Evolutionary conservation across 2,113 vertebrate genomes (phyloP).

Genomic region (Zosterops borbonicus): DNA sequence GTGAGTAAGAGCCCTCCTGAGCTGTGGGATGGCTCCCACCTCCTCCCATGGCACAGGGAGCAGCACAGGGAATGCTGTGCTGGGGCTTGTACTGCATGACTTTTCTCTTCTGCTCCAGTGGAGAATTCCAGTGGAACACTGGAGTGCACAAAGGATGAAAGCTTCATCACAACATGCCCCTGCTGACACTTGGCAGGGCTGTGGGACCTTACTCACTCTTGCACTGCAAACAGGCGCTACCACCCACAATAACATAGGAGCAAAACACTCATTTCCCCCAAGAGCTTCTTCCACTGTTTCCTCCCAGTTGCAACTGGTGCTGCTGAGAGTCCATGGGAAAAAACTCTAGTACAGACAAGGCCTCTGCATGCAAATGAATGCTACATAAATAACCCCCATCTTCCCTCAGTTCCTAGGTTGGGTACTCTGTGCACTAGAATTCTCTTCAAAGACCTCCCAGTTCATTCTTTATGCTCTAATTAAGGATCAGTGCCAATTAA

Average conservation of each 20-base stretch:
- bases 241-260: background rate
- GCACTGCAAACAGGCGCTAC: background rate
- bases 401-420: slow-evolving; percentile 48
- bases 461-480: slow-evolving; percentile 65
- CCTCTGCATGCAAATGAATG: slow-evolving; percentile 44
- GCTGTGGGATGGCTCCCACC: background rate
- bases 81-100: background rate
- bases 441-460: slow-evolving; percentile 65
- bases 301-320: slow-evolving; percentile 38
- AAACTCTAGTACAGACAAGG: background rate
- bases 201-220: background rate
- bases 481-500: slow-evolving; percentile 67
- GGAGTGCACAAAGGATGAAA: slow-evolving; percentile 33
- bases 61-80: background rate
- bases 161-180: background rate
- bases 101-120: background rate
- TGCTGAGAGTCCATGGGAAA: slow-evolving; percentile 53
- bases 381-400: slow-evolving; percentile 55
- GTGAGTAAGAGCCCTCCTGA: background rate
- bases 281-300: background rate
- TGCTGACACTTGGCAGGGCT: slow-evolving; percentile 9
- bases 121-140: slow-evolving; percentile 9
- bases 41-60: background rate
- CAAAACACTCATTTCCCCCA: slow-evolving; percentile 5
- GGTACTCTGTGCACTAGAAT: slow-evolving; percentile 43